Evolutionary conservation across 2,113 vertebrate genomes (phyloP).

Genomic region (Ploceus nigricollis): DNA sequence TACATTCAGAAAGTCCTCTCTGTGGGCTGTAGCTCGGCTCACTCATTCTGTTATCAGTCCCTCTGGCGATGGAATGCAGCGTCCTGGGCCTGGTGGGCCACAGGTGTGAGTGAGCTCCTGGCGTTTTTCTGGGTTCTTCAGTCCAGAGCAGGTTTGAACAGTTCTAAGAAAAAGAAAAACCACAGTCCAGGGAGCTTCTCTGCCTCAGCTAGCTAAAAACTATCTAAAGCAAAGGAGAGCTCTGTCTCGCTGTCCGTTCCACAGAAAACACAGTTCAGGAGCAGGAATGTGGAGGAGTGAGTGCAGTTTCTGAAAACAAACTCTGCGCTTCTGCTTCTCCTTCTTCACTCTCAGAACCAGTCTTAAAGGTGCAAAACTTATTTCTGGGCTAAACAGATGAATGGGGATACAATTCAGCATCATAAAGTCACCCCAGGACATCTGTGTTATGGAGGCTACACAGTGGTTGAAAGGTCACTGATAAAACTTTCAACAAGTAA

Average conservation of each 20-base stretch:
- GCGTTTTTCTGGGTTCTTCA: neutral
- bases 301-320: neutral
- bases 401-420: neutral
- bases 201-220: neutral
- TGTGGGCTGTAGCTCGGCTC: neutral
- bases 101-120: neutral
- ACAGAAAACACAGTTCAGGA: neutral
- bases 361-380: neutral
- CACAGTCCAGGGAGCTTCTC: neutral
- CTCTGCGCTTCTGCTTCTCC: neutral
- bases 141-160: neutral
- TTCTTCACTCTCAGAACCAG: fast-evolving
- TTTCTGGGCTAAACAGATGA: neutral
- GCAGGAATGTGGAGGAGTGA: neutral
- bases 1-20: neutral
- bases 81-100: neutral
- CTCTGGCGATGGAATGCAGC: neutral
- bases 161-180: neutral
- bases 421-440: neutral
- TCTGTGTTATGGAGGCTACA: neutral
- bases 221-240: neutral
- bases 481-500: neutral
- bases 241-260: neutral
- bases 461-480: neutral
- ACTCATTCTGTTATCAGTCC: neutral